phyloP scores from a whole-genome alignment of 1,140 invertebrate species.

The Dermatophagoides farinae region DNA sequence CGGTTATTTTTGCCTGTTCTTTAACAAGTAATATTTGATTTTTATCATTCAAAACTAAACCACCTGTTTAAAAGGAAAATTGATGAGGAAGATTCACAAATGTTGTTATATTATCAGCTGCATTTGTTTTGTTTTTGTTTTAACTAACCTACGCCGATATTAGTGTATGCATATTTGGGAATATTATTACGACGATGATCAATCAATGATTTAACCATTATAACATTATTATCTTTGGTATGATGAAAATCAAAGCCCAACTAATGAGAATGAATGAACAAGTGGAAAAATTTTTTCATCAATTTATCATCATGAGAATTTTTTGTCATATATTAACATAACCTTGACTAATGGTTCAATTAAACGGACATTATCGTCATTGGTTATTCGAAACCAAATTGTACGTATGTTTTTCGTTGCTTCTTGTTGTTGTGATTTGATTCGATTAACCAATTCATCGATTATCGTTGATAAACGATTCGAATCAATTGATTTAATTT shows the following conservation, averaged over 20 bases:
- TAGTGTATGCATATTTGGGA: slow-evolving; percentile 60
- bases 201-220: slow-evolving; percentile 58
- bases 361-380: slow-evolving; percentile 45
- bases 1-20: slow-evolving; percentile 34
- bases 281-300: background rate
- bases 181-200: slow-evolving; percentile 41
- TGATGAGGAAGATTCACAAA: no score
- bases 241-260: slow-evolving; percentile 70
- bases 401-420: slow-evolving; percentile 37
- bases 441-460: no score
- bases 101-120: no score
- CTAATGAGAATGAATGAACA: slow-evolving; percentile 25
- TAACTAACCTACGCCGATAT: slow-evolving; percentile 34
- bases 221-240: slow-evolving; percentile 50
- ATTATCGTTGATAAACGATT: background rate
- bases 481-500: background rate
- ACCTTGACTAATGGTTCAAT: slow-evolving; percentile 52
- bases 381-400: slow-evolving; percentile 59
- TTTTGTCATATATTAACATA: no score
- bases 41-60: slow-evolving; percentile 52
- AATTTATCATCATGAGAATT: no score
- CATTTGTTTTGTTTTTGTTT: background rate
- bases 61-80: slow-evolving; percentile 35
- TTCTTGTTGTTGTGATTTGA: background rate
- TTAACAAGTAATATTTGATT: slow-evolving; percentile 53